Evolutionary conservation across 2,888 invertebrate species (phyloP).

Genomic region (Dilophus febrilis): DNA sequence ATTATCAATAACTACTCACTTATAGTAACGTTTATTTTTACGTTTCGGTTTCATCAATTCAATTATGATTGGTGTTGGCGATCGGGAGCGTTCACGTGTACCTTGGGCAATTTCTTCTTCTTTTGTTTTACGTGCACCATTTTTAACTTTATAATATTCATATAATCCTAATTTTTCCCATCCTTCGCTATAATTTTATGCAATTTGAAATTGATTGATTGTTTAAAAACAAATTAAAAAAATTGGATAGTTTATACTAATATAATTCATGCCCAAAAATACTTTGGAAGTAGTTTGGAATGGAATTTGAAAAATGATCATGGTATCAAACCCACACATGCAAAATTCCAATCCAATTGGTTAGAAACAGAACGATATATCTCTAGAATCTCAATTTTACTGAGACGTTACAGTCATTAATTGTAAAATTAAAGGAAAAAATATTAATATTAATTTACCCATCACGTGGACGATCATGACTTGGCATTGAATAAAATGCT

Average conservation of each 20-base stretch:
- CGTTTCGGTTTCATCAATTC: constrained; percentile 43
- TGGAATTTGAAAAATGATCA: too few relatives aligned
- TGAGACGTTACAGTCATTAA: constrained; percentile 1
- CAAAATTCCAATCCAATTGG: too few relatives aligned
- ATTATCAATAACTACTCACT: constrained; percentile 20
- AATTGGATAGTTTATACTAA: background rate
- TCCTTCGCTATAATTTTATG: constrained; percentile 53
- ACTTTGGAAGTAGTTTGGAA: too few relatives aligned
- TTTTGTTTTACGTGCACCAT: constrained; percentile 73
- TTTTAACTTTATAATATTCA: constrained; percentile 95
- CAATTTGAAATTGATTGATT: too few relatives aligned
- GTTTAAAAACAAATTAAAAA: constrained; percentile 1
- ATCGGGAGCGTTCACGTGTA: constrained; percentile 49
- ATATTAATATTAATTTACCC: constrained; percentile 37
- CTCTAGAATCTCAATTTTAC: too few relatives aligned
- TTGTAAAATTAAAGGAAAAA: constrained; percentile 1
- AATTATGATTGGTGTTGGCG: constrained; percentile 60
- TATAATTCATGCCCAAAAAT: too few relatives aligned
- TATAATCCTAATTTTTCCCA: constrained; percentile 97
- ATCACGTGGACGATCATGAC: constrained; percentile 88
- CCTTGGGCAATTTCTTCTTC: constrained; percentile 66
- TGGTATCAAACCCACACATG: too few relatives aligned
- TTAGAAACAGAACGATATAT: too few relatives aligned
- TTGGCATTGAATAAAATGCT: constrained; percentile 87
- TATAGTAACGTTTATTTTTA: constrained; percentile 44